A percentile compares a stretch with the other conserved stretches of the same genome.
phyloP scores from a whole-genome alignment of 2,888 invertebrate genomes.

The Drosophila acutilabella region DNA sequence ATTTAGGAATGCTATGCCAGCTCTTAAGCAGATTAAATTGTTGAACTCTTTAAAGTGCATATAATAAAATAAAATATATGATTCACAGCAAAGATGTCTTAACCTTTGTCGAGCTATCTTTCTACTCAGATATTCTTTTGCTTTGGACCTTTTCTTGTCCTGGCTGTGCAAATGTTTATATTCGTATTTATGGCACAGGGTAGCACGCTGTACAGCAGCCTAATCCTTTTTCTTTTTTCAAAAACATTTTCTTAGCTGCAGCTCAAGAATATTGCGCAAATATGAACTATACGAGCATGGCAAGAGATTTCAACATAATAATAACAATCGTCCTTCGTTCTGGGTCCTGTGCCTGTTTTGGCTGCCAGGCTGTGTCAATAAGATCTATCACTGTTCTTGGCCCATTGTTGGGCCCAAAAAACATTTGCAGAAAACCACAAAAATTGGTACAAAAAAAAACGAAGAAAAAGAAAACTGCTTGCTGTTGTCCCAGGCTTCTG shows the following conservation, averaged over 20 bases:
- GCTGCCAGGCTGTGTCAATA: conserved; percentile 71
- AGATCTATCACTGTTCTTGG: conserved; percentile 56
- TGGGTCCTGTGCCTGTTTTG: neutral
- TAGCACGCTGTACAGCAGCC: conserved; percentile 23
- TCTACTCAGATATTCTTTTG: neutral
- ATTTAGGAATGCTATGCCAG: neutral
- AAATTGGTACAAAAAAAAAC: conserved; percentile 57
- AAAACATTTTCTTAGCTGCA: conserved; percentile 76
- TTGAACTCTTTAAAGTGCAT: conserved; percentile 10
- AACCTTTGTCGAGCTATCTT: neutral
- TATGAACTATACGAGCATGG: conserved; percentile 41
- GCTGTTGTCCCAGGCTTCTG: conserved; percentile 62
- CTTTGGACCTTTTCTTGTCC: neutral
- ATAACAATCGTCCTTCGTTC: conserved; percentile 24
- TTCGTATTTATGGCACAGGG: conserved; percentile 37
- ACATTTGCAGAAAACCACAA: conserved; percentile 59
- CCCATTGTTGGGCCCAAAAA: conserved; percentile 36
- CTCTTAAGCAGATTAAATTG: conserved; percentile 7
- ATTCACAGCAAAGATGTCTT: neutral
- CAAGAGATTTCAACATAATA: neutral
- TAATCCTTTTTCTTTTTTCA: conserved; percentile 67
- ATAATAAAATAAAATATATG: neutral
- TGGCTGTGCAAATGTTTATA: conserved; percentile 51
- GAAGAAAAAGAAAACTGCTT: conserved; percentile 11
- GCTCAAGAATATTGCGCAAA: conserved; percentile 76